Evolutionary conservation across 2,888 invertebrate genomes (phyloP).

Genomic region (Epistrophella euchroma): DNA sequence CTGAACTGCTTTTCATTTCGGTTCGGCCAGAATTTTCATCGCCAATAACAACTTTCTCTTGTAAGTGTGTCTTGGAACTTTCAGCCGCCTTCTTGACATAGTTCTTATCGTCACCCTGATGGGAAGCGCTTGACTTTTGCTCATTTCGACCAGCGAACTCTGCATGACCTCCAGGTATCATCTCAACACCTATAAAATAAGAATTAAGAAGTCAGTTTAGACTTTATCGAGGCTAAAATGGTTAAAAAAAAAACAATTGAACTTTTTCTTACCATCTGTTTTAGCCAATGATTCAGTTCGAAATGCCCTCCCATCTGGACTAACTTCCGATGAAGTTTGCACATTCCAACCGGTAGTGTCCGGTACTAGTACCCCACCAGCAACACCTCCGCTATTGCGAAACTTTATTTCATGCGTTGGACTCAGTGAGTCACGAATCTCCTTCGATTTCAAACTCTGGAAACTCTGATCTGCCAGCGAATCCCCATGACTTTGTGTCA

Average conservation of each 20-base stretch:
- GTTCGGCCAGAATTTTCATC: conserved; percentile 84
- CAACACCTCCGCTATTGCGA: conserved; percentile 78
- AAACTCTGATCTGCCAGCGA: conserved; percentile 91
- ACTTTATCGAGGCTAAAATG: too few species aligned
- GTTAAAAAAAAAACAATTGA: too few species aligned
- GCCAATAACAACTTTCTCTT: conserved; percentile 85
- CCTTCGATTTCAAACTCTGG: conserved; percentile 91
- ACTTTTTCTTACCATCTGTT: conserved; percentile 85
- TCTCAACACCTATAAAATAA: conserved; percentile 84
- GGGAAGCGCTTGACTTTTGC: conserved; percentile 85
- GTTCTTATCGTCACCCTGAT: conserved; percentile 85
- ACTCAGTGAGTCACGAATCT: conserved; percentile 91
- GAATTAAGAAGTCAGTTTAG: neutral
- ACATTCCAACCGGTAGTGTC: conserved; percentile 88
- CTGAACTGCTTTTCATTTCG: conserved; percentile 82
- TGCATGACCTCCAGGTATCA: conserved; percentile 87
- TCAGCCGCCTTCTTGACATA: conserved; percentile 84
- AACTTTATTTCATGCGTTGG: conserved; percentile 86
- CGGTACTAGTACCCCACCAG: conserved; percentile 77
- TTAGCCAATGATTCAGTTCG: conserved; percentile 87
- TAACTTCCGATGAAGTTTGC: conserved; percentile 86
- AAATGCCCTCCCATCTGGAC: conserved; percentile 87
- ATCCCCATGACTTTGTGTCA: conserved; percentile 87
- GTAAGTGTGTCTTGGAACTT: conserved; percentile 84
- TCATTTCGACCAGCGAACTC: conserved; percentile 88